These are phyloP conservation scores for Diarsia brunnea DNA, from an alignment of 2,888 invertebrate species.

Conservation along the genomic window DNA sequence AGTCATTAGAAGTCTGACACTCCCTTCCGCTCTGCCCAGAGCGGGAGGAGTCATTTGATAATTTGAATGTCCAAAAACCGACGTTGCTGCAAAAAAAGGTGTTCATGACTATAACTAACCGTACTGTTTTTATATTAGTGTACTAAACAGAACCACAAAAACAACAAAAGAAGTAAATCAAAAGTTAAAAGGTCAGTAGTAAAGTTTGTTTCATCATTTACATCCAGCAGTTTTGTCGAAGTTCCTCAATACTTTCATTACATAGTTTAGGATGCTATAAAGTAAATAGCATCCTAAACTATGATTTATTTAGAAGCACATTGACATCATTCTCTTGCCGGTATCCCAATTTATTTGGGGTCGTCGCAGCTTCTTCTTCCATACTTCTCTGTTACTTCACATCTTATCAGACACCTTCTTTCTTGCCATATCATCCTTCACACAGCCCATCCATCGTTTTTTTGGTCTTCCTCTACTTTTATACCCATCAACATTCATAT, in stretches of 20 bases:
- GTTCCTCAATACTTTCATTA: not conserved
- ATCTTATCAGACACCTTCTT: too few relatives aligned
- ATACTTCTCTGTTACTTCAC: too few relatives aligned
- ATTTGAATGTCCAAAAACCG: not conserved
- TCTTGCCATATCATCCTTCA: too few relatives aligned
- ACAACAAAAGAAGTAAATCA: not conserved
- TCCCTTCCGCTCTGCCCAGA: too few relatives aligned
- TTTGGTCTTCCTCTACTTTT: too few relatives aligned
- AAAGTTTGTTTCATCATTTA: not conserved
- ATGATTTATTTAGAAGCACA: not conserved
- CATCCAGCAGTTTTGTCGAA: not conserved
- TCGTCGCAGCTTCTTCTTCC: too few relatives aligned
- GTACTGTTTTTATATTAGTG: not conserved
- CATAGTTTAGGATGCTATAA: not conserved
- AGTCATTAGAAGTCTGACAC: too few relatives aligned
- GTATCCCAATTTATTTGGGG: too few relatives aligned
- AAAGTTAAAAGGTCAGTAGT: not conserved
- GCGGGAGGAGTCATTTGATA: too few relatives aligned
- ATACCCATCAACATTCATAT: too few relatives aligned
- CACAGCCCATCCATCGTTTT: too few relatives aligned
- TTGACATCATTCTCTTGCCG: too few relatives aligned
- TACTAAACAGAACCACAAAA: constrained; percentile 6
- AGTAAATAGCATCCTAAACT: not conserved
- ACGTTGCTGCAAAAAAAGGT: not conserved
- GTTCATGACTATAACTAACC: not conserved